Evolutionary conservation across 2,888 invertebrate species (phyloP), one percentile per base, ranked within the genome.

Genomic region (Allacma fusca): DNA sequence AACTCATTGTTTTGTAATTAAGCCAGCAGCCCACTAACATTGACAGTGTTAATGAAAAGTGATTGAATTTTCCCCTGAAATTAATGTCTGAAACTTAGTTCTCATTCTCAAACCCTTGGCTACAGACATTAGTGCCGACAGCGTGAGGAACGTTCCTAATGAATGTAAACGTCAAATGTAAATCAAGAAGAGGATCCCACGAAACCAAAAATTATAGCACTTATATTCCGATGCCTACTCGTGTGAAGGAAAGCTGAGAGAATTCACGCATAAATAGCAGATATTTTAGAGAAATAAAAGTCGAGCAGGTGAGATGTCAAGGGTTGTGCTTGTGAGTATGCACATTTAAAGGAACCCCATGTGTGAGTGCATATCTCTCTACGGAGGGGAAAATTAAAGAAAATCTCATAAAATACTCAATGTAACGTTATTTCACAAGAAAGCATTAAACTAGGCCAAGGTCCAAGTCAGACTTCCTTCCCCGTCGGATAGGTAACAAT

Each of bases 1-100:
- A 43, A 74, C 43, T 74, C 74, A 74, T 74, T 74, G 65, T 74
- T 74, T 65, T 74, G 65, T 26, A 74, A 74, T 74, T 74, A 67
- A 28, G 23, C 7, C 21, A 4, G 21, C 1, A 21, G 1, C 24
- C 23, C 12, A 44, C 1, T 72, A 72, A 62, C 62, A 72, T 72
- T 72, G 71, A 72, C 62, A 72, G 72, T 72, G 68, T 40, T 57
- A 72, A 72, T 72, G 72, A 24, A 57, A 72, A 59, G 21, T 50
- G n/a, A 50, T 50, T 50, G 50, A 50, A n/a, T n/a, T 62, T n/a
- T 62, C 4, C 24, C 62, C 23, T 24, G 59, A 13, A 7, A 59
- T 24, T 24, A 62, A 24, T 26, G 62, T 24, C 9, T 62, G 24
- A 19, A 62, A n/a, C 23, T 12, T 12, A 62, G 62, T n/a, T 62